phyloP scores from a whole-genome alignment of 2,113 vertebrate genomes.

The Dipodomys merriami region DNA sequence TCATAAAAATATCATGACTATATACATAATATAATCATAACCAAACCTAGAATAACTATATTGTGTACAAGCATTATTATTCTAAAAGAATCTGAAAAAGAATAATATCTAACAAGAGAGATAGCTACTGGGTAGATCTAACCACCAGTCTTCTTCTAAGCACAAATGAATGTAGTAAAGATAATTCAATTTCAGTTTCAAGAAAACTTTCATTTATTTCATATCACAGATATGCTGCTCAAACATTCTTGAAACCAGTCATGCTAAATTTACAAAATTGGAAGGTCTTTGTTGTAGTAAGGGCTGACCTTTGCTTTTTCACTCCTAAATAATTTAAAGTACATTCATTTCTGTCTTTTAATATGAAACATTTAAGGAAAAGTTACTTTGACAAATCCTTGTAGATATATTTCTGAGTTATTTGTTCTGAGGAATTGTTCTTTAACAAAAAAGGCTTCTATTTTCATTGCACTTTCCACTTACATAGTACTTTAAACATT shows the following conservation, averaged over 20 bases:
- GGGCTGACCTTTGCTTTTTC: neutral
- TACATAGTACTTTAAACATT: neutral
- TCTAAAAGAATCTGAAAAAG: neutral
- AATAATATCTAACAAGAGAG: neutral
- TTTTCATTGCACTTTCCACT: neutral
- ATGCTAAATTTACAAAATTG: neutral
- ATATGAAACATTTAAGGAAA: neutral
- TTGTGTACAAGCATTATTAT: neutral
- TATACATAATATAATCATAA: neutral
- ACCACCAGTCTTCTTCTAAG: neutral
- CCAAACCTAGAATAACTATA: neutral
- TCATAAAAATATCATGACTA: neutral
- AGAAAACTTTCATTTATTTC: neutral
- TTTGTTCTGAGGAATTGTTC: slow-evolving; percentile 6
- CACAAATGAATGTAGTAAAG: neutral
- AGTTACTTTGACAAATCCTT: neutral
- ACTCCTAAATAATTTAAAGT: neutral
- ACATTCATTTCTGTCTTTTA: neutral
- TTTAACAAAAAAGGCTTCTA: neutral
- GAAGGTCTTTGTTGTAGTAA: neutral
- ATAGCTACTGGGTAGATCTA: neutral
- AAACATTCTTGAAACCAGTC: neutral
- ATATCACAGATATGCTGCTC: neutral
- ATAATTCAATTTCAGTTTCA: neutral
- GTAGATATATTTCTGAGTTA: neutral